Base-by-base conservation (phyloP, 2,113 vertebrate species). In the Lonchura striata region DNA sequence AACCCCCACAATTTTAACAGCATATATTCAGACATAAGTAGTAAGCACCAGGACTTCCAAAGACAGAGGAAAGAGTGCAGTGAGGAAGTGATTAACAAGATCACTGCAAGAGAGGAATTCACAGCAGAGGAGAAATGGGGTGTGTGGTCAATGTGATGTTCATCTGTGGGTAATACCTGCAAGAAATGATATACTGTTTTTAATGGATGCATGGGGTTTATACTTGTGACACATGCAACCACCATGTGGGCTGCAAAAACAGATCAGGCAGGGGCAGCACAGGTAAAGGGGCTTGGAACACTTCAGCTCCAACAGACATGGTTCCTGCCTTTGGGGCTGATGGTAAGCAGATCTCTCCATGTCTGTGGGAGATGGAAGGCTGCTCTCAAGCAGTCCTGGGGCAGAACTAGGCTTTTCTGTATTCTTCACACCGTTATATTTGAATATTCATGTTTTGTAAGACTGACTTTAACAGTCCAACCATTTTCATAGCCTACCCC, bases 211-310 rank as follows among this genome's bases (percentile, higher is more conserved):
- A 11, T 15, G 21, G 11, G 42, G 11, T 9, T 46, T n/a, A 15
- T 10, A 61, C 6, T 18, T 54, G 25, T 21, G n/a, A 8, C 23
- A 50, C 42, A 17, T 11, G 10, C 41, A 77, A 28, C 2, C 21
- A 11, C 44, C 1, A 3, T 0, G 0, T 0, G 6, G 42, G 20
- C 33, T 56, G 31, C 37, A 52, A 24, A 52, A 81, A 2, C 5
- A 64, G 15, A 47, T 5, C 24, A 71, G 39, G 24, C 35, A 68
- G 17, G 9, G 23, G 10, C 21, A 64, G 28, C 35, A 13, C 3
- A 6, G 2, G 4, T 14, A 28, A 37, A 33, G 20, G 22, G 33
- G 15, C 60, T n/a, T 25, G 37, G 6, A 11, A 42, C 5, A 10
- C 7, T 71, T 44, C 65, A 52, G 15, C 27, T 15, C 3, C 12